Percentiles rank a stretch among this genome's conserved stretches.
Evolutionary conservation across 37 sponge, comb jelly and placozoan species (phyloP).

Genomic region (Tethya wilhelma): DNA sequence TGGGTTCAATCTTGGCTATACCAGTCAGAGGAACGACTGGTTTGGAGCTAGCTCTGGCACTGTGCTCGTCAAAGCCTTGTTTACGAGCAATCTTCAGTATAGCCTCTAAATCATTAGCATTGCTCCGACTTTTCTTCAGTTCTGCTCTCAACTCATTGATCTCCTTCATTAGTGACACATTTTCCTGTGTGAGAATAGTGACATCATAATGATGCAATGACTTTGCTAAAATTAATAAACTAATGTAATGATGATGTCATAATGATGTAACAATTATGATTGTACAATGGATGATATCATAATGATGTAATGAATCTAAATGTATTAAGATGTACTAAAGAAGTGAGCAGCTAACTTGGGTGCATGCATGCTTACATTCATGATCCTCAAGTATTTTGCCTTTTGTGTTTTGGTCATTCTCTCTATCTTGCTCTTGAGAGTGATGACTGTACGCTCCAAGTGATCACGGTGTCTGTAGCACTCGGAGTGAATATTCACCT

Average conservation of each 20-base stretch:
- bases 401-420: conserved; percentile 93
- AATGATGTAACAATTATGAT: too few relatives aligned
- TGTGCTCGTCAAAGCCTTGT: conserved; percentile 78
- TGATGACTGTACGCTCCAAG: conserved; percentile 93
- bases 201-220: background rate
- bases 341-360: too few relatives aligned
- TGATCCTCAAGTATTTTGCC: conserved; percentile 85
- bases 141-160: conserved; percentile 95
- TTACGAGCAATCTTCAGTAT: conserved; percentile 82
- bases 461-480: conserved; percentile 92
- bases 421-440: conserved; percentile 92
- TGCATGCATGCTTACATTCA: conserved; percentile 93
- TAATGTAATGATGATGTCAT: too few relatives aligned
- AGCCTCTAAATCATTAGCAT: conserved; percentile 84
- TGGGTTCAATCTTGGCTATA: conserved; percentile 67
- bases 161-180: conserved; percentile 93
- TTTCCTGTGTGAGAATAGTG: conserved; percentile 94
- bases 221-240: too few relatives aligned
- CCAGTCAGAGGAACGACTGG: conserved; percentile 42
- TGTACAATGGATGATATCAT: too few relatives aligned
- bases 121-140: conserved; percentile 82
- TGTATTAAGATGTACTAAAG: too few relatives aligned
- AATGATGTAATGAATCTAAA: too few relatives aligned
- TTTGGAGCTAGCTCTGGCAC: conserved; percentile 16
- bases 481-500: conserved; percentile 88